Evolutionary conservation across 92 coral and sea anemone genomes (phyloP).

Genomic region (Plumapathes pennacea): DNA sequence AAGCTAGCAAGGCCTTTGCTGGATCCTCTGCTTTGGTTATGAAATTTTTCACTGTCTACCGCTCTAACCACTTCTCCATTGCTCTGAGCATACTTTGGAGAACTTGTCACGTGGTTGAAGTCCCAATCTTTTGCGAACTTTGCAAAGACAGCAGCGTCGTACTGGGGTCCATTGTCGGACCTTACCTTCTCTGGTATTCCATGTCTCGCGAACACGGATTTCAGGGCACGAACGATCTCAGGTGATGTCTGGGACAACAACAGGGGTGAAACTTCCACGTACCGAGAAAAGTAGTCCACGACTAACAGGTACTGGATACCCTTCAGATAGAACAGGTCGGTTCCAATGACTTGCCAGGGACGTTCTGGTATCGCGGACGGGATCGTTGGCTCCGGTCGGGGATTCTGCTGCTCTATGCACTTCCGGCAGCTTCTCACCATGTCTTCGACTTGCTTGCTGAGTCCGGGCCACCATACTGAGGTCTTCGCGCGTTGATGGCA

Average conservation of each 20-base stretch:
- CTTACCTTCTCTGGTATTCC: conserved; percentile 35
- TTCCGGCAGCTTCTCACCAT: conserved; percentile 24
- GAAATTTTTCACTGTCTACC: conserved; percentile 32
- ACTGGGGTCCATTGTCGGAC: conserved; percentile 51
- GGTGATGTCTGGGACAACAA: conserved; percentile 16
- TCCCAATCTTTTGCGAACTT: conserved; percentile 57
- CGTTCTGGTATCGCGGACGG: conserved; percentile 54
- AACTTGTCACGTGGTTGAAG: conserved; percentile 26
- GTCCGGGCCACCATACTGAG: conserved; percentile 84
- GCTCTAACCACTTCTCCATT: conserved; percentile 36
- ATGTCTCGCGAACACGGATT: conserved; percentile 57
- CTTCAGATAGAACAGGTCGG: conserved; percentile 47
- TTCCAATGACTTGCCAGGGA: conserved; percentile 58
- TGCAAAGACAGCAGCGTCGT: conserved; percentile 23
- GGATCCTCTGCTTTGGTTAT: conserved; percentile 24
- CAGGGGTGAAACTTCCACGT: conserved; percentile 27
- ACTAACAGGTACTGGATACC: conserved; percentile 39
- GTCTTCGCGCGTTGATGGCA: conserved; percentile 51
- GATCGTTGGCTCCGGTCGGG: conserved; percentile 44
- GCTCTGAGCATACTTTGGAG: conserved; percentile 31
- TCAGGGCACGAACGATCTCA: conserved; percentile 36
- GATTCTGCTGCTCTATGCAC: conserved; percentile 35
- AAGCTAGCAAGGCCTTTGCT: conserved; percentile 18
- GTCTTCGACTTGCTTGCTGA: conserved; percentile 40
- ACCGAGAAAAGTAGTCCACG: conserved; percentile 45